Evolutionary conservation across 2,113 vertebrate genomes (phyloP).

Genomic region (Etia nguti): DNA sequence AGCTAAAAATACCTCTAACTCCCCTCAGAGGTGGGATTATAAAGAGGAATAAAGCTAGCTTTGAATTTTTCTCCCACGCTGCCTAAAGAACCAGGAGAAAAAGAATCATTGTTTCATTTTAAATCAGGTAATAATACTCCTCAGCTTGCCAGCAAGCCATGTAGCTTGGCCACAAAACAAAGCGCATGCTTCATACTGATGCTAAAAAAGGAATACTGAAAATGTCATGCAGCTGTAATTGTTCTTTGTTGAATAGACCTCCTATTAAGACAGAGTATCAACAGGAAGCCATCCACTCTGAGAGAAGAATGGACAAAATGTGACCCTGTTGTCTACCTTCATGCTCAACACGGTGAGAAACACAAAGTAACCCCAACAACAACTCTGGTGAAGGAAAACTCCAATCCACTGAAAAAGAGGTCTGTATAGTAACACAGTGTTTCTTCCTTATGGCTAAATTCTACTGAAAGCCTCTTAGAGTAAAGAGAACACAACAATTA

Average conservation of each 20-base stretch:
- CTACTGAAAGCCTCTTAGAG: slow-evolving; percentile 59
- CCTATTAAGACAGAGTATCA: slow-evolving; percentile 7
- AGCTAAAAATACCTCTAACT: not conserved
- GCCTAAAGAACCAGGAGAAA: not conserved
- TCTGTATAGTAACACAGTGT: slow-evolving; percentile 11
- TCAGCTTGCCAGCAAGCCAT: not conserved
- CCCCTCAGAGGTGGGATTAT: not conserved
- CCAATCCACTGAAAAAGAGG: slow-evolving; percentile 22
- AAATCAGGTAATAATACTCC: not conserved
- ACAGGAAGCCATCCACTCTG: slow-evolving; percentile 46
- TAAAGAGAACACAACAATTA: slow-evolving; percentile 31
- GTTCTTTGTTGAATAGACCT: slow-evolving; percentile 30
- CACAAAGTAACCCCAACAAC: slow-evolving; percentile 11
- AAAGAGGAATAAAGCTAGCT: not conserved
- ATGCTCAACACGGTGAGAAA: not conserved
- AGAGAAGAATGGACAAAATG: slow-evolving; percentile 43
- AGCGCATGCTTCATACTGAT: not conserved
- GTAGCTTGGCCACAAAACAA: not conserved
- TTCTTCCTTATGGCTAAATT: slow-evolving; percentile 45
- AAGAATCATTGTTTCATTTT: not conserved
- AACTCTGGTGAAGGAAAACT: not conserved
- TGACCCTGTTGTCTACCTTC: not conserved
- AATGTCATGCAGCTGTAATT: slow-evolving; percentile 37
- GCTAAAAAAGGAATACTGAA: not conserved
- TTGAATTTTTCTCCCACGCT: not conserved